Base-by-base conservation (phyloP, 2,797 vertebrate genomes). In the Rhynchotus rufescens region DNA sequence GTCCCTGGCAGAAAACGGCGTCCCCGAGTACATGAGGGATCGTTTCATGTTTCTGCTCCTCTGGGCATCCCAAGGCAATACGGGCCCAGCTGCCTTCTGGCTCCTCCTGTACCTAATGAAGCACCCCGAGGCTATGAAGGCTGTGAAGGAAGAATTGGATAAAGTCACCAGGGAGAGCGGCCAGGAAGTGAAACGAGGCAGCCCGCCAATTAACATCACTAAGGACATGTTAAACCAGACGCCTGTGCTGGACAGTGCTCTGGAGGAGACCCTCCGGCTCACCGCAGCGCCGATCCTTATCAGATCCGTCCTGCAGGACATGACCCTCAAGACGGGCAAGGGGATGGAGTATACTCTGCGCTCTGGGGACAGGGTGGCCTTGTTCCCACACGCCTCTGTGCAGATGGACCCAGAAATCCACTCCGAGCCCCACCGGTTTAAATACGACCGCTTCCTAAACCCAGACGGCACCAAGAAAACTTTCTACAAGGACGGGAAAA, bases 31-130 rank as follows among this genome's bases (percentile, higher is more conserved):
- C n/a, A 99, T 99, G 98, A 94, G 97, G 80, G 93, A 96, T 90
- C 97, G 97, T 26, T 98, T 97, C 90, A 99, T 98, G 98, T 98
- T 99, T 72, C 69, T 99, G 89, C 97, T 99, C 10, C 98, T 99
- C 22, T 99, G 99, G 99, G 99, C 98, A 6, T 99, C 99, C 47
- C 99, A 99, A 91, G 97, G 99, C 8, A 99, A 99, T 94, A 99
- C 98, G 0, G 99, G 99, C 1, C 98, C 99, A 0, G 94, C 98
- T 12, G 84, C 98, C 1, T 99, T 99, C 96, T 99, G 99, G 99
- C 96, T 98, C n/a, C 98, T 99, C 28, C 76, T 99, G 5, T 98
- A 97, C 84, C 98, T 99, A n/a, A 97, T 99, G 97, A 99, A 99
- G 78, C 82, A 99, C 32, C 98, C 98, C 14, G 97, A 98, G 5